Percentiles rank a stretch among this genome's conserved stretches.
phyloP scores from a whole-genome alignment of 1,140 invertebrate species.

The Zaprionus ornatus region DNA sequence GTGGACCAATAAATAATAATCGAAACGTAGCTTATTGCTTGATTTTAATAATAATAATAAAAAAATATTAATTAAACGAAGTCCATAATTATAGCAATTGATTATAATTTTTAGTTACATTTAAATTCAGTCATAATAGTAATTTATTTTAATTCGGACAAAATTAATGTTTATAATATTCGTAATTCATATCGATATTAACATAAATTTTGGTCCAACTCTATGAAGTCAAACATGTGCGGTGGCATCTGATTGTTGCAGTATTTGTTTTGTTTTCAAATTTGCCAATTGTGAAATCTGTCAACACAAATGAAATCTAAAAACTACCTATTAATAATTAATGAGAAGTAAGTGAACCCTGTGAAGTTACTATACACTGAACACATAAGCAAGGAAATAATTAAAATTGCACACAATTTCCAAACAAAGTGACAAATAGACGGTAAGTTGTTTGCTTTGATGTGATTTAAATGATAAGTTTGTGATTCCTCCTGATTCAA shows the following conservation, averaged over 20 bases:
- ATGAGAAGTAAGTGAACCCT: not conserved
- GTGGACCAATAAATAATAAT: not conserved
- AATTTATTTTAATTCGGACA: not conserved
- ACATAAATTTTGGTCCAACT: not conserved
- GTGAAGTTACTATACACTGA: not conserved
- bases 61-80: not conserved
- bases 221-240: not conserved
- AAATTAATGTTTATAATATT: not conserved
- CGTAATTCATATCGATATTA: not conserved
- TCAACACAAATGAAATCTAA: not conserved
- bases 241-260: not conserved
- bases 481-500: not conserved
- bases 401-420: not conserved
- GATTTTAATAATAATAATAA: not conserved
- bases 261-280: slow-evolving; percentile 8
- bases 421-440: not conserved
- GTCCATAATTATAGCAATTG: not conserved
- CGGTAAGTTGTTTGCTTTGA: not conserved
- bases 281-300: not conserved
- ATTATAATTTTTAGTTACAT: not conserved
- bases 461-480: not conserved
- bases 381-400: not conserved
- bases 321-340: not conserved
- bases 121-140: not conserved
- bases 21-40: not conserved